phyloP scores from a whole-genome alignment of 2,888 invertebrate species.

The Azorinus chamasolen region DNA sequence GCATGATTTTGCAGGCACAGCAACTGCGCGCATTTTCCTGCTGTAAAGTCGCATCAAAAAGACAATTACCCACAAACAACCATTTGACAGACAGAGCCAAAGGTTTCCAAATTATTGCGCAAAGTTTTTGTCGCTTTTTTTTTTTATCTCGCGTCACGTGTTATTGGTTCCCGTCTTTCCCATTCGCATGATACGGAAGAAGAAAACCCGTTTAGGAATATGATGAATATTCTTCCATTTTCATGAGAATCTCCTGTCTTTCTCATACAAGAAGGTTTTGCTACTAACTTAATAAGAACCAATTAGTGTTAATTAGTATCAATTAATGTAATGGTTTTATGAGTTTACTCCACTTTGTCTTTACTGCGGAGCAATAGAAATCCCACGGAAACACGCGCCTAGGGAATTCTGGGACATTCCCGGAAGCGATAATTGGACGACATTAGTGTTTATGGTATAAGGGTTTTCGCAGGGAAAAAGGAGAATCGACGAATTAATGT shows the following conservation, averaged over 20 bases:
- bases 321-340: conserved; percentile 57
- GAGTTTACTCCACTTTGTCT: conserved; percentile 58
- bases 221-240: not conserved
- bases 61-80: no score
- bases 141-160: no score
- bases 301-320: conserved; percentile 55
- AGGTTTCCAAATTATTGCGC: no score
- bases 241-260: conserved; percentile 42
- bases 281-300: conserved; percentile 39
- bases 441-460: conserved; percentile 56
- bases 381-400: conserved; percentile 58
- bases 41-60: no score
- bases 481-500: not conserved
- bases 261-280: conserved; percentile 35
- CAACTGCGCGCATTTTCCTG: no score
- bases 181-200: no score
- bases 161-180: no score
- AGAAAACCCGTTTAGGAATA: no score
- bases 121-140: no score
- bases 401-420: conserved; percentile 52
- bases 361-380: conserved; percentile 27
- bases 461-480: conserved; percentile 29
- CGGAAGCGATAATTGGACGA: conserved; percentile 49
- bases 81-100: no score
- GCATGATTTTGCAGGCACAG: not conserved